Percentiles rank a stretch among this genome's conserved stretches.
These are phyloP conservation scores for Caenorhabditis sp. DNA, from an alignment of 2,888 invertebrate species.

Conservation along the genomic window DNA sequence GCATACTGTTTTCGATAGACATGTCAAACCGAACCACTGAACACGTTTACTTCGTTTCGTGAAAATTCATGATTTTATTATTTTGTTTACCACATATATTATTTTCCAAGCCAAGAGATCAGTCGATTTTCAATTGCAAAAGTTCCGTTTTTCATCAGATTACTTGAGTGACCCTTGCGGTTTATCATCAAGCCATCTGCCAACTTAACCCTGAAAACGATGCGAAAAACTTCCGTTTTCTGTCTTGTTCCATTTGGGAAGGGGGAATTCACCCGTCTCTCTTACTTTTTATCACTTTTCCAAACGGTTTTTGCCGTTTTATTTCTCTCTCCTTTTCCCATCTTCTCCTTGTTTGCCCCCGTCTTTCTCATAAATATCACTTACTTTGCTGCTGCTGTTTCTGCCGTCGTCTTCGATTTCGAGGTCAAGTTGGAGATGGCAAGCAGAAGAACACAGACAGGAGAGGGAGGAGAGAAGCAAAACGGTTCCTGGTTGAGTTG, in stretches of 20 bases:
- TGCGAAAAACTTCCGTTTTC: constrained; percentile 51
- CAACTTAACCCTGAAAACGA: constrained; percentile 12
- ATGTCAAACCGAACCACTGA: too few species aligned
- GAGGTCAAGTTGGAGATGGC: constrained; percentile 59
- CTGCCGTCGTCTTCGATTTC: constrained; percentile 32
- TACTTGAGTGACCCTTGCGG: constrained; percentile 27
- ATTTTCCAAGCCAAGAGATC: constrained; percentile 5
- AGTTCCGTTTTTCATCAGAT: constrained; percentile 56
- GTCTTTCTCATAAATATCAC: constrained; percentile 50
- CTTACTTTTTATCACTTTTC: constrained; percentile 57
- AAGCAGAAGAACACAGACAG: constrained; percentile 28
- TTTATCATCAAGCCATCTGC: constrained; percentile 28
- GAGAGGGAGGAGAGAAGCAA: constrained; percentile 45
- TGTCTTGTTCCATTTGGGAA: constrained; percentile 35
- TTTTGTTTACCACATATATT: constrained; percentile 13
- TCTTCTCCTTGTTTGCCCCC: constrained; percentile 10
- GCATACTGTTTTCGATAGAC: too few species aligned
- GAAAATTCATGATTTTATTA: too few species aligned
- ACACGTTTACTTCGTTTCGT: too few species aligned
- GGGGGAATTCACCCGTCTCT: constrained; percentile 24
- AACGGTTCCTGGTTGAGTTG: constrained; percentile 62
- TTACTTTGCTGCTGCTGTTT: constrained; percentile 30
- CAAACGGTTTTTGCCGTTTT: constrained; percentile 53
- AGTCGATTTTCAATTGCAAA: constrained; percentile 4
- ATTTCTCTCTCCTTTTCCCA: not conserved